Base-by-base conservation (phyloP, 1,140 invertebrate genomes). In the Cepaea nemoralis region DNA sequence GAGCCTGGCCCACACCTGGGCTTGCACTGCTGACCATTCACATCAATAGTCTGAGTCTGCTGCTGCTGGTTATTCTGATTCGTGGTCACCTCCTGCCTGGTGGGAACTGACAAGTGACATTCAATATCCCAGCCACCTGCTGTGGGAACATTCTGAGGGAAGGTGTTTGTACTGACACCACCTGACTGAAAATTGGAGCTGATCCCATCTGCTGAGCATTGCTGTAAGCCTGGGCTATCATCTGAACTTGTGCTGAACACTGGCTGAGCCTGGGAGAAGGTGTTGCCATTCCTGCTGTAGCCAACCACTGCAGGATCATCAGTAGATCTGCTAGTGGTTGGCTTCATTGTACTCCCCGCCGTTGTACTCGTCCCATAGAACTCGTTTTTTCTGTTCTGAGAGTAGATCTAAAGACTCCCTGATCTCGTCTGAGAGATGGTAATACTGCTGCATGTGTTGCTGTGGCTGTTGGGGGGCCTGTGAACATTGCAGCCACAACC, bases 161-260 rank as follows among this genome's bases (percentile, higher is more conserved):
- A 27, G 22, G 66, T 39, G 39, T 74, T 48, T 33, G 80, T 50
- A 55, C 80, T 40, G 69, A 77, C 24, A 78, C 50, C 0, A 78
- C 77, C 33, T 83, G 82, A 73, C 59, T 55, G 83, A 71, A 80
- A 1, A 42, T 33, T 14, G 66, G 67, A 31, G 79, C 71, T 19
- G 79, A 73, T n/a, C 73, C 66, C 39, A 83, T 69, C 33, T 83
- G 79, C 67, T 83, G 83, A 40, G 83, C 83, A 70, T 83, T 79
- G 69, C 80, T 83, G 76, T 83, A 83, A 14, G 83, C 83, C 40
- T 83, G 83, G 14, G 83, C 83, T 48, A 83, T 83, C 83, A 83
- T 83, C 63, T 83, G 83, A n/a, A 66, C 83, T 83, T 31, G 59
- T 31, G 39, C 76, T 77, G 6, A 83, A 71, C 6, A 73, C 79